Evolutionary conservation across 2,888 invertebrate genomes (phyloP).

Genomic region (Cheilosia scutellata): DNA sequence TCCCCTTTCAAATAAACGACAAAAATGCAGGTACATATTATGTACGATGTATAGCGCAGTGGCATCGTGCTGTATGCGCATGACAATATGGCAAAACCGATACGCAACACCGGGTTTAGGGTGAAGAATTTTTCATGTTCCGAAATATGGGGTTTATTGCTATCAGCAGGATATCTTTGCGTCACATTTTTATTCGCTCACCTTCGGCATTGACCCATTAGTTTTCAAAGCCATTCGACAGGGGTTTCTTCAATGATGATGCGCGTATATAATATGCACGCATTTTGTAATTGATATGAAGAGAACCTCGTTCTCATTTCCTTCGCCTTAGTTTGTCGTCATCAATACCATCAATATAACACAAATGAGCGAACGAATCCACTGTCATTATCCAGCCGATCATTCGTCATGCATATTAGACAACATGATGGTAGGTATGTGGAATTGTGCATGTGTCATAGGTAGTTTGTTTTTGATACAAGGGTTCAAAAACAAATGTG

Average conservation of each 20-base stretch:
- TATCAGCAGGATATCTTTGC: conserved; percentile 64
- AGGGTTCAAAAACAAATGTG: conserved; percentile 69
- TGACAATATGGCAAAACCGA: conserved; percentile 63
- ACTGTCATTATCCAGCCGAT: conserved; percentile 64
- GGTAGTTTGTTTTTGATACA: conserved; percentile 31
- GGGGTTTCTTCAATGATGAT: conserved; percentile 7
- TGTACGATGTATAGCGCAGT: conserved; percentile 1
- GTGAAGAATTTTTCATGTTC: conserved; percentile 47
- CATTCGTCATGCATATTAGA: conserved; percentile 74
- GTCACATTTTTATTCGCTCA: conserved; percentile 25
- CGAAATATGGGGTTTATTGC: conserved; percentile 53
- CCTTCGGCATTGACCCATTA: conserved; percentile 44
- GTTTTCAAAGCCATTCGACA: conserved; percentile 11
- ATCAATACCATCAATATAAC: conserved; percentile 68
- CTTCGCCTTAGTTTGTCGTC: conserved; percentile 24
- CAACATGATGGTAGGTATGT: conserved; percentile 63
- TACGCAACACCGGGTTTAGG: conserved; percentile 69
- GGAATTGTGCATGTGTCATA: conserved; percentile 59
- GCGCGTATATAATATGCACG: conserved; percentile 37
- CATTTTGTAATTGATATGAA: conserved; percentile 66
- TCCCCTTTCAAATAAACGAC: too few relatives aligned
- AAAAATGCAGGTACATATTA: conserved; percentile 52
- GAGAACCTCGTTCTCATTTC: not conserved
- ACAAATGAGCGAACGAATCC: conserved; percentile 55
- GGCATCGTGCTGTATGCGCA: conserved; percentile 26